These are phyloP conservation scores for Lucinisca nassula DNA, from an alignment of 2,888 invertebrate genomes.

Conservation along the genomic window DNA sequence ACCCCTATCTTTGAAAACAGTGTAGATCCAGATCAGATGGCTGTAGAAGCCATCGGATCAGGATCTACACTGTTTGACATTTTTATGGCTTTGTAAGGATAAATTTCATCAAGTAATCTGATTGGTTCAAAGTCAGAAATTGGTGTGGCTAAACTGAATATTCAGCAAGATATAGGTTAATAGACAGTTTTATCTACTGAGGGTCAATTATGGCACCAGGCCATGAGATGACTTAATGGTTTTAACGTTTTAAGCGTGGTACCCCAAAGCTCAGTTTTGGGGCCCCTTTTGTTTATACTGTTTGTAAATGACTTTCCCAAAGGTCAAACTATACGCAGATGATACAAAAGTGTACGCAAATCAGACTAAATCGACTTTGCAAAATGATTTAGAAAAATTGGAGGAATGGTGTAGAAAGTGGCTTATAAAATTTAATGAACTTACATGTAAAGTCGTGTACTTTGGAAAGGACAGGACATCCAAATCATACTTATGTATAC, in stretches of 20 bases:
- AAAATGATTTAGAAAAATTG: neutral
- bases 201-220: no score
- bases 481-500: neutral
- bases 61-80: no score
- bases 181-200: no score
- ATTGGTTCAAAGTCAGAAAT: no score
- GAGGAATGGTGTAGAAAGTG: neutral
- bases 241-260: neutral
- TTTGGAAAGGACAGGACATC: slow-evolving; percentile 1
- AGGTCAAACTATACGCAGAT: neutral
- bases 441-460: neutral
- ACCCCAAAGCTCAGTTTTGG: slow-evolving; percentile 1
- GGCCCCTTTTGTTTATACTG: neutral
- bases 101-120: no score
- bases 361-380: neutral
- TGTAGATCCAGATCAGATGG: no score
- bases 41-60: no score
- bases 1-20: no score
- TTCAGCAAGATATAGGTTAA: no score
- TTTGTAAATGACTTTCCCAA: neutral
- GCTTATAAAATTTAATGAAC: neutral
- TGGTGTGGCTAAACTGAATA: no score
- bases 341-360: neutral
- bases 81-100: no score
- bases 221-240: no score